phyloP scores from a whole-genome alignment of 2,113 vertebrate species.

The Narcine bancroftii region DNA sequence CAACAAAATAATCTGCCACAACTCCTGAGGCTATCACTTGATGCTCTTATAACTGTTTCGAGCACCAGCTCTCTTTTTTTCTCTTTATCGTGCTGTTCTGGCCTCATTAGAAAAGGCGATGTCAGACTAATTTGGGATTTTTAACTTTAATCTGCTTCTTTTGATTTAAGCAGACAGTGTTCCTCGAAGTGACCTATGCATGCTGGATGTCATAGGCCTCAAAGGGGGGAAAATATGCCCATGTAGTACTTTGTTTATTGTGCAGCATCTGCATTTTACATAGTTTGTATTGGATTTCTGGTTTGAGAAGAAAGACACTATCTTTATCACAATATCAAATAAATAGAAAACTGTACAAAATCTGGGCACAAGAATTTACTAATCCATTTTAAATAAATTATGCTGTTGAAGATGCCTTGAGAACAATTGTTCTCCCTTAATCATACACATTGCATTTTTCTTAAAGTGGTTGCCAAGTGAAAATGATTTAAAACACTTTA shows the following conservation, averaged over 20 bases:
- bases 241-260: conserved; percentile 14
- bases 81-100: conserved; percentile 13
- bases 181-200: conserved; percentile 11
- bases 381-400: no score
- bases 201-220: conserved; percentile 14
- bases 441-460: neutral
- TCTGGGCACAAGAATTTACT: no score
- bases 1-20: conserved; percentile 45
- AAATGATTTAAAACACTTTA: neutral
- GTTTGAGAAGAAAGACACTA: neutral
- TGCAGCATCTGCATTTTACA: neutral
- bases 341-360: neutral
- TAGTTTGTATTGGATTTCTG: neutral
- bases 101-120: conserved; percentile 39
- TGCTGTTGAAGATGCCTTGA: no score
- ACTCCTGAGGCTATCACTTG: conserved; percentile 52
- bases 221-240: neutral
- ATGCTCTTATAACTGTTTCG: conserved; percentile 39
- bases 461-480: neutral
- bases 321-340: neutral
- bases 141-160: conserved; percentile 32
- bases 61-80: conserved; percentile 22
- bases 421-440: no score
- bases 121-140: conserved; percentile 35
- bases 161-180: conserved; percentile 34